Percentiles rank a stretch among this genome's conserved stretches.
Conservation (phyloP, 2,113 vertebrate genomes). For the Malurus cyaneus region DNA sequence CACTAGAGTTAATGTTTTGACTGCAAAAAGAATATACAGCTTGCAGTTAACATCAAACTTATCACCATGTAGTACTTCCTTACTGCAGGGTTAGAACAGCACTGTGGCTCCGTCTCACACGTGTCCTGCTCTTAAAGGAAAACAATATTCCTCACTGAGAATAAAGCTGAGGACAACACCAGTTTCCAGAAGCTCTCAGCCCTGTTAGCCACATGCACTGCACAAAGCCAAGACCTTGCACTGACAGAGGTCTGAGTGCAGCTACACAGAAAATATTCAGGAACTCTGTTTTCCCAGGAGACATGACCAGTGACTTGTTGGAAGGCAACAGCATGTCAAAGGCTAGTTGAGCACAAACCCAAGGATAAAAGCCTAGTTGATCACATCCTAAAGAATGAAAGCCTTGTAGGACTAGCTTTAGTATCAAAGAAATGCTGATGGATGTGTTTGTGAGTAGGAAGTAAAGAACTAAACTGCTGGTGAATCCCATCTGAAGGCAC, state of each 20-base stretch:
- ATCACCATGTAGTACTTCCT: background rate
- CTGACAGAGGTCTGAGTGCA: background rate
- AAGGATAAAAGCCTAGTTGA: background rate
- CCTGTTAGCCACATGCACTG: background rate
- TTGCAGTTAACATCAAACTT: background rate
- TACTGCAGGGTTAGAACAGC: background rate
- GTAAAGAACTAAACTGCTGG: background rate
- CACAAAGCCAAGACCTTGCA: fast-evolving
- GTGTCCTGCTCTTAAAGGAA: background rate
- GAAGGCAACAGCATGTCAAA: background rate
- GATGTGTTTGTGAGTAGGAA: background rate
- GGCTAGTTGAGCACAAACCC: background rate
- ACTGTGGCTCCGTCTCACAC: fast-evolving
- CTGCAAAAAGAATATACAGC: background rate
- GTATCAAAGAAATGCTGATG: background rate
- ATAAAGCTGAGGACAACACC: background rate
- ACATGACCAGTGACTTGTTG: background rate
- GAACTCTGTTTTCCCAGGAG: background rate
- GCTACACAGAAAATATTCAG: background rate
- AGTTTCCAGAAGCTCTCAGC: background rate
- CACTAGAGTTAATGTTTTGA: background rate
- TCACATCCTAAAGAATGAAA: background rate
- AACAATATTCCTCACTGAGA: background rate
- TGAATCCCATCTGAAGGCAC: background rate
- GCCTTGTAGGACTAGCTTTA: background rate